A percentile compares a stretch with the other conserved stretches of the same genome.
These are phyloP conservation scores for Torymus tubicola DNA, from an alignment of 2,888 invertebrate species.

Conservation along the genomic window DNA sequence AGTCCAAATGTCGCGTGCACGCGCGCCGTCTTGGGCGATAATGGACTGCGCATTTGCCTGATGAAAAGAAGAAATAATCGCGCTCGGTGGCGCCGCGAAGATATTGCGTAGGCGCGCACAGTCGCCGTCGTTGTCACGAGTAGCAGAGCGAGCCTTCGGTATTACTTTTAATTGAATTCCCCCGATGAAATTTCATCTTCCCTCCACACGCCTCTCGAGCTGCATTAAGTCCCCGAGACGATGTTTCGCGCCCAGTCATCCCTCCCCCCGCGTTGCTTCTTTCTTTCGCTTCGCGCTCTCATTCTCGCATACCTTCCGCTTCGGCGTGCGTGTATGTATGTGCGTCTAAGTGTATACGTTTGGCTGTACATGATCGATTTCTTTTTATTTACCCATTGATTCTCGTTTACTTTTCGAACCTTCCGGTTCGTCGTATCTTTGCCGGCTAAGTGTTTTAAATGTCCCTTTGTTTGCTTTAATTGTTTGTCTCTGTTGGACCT, in stretches of 20 bases:
- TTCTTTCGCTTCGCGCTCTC: neutral
- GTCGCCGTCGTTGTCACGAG: neutral
- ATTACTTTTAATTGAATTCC: conserved; percentile 75
- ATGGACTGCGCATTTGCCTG: conserved; percentile 46
- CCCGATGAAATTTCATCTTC: conserved; percentile 72
- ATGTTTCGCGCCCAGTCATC: conserved; percentile 21
- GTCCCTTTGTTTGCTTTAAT: conserved; percentile 43
- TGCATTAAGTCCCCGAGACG: conserved; percentile 62
- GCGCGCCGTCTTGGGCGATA: neutral
- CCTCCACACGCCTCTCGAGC: conserved; percentile 52
- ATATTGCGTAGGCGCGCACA: conserved; percentile 50
- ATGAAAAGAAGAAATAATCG: conserved; percentile 61
- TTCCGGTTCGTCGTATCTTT: conserved; percentile 4
- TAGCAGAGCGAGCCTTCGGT: conserved; percentile 60
- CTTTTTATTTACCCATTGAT: conserved; percentile 37
- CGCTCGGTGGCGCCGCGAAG: conserved; percentile 57
- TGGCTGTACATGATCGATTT: neutral
- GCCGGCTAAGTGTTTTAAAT: conserved; percentile 41
- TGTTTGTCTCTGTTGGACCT: conserved; percentile 16
- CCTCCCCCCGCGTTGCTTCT: conserved; percentile 4
- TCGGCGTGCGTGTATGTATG: neutral
- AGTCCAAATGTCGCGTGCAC: neutral
- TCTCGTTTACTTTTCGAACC: conserved; percentile 37
- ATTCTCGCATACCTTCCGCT: neutral
- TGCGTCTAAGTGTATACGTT: neutral